Conservation (phyloP, 2,888 invertebrate species). For the Xanthorhoe designata region DNA sequence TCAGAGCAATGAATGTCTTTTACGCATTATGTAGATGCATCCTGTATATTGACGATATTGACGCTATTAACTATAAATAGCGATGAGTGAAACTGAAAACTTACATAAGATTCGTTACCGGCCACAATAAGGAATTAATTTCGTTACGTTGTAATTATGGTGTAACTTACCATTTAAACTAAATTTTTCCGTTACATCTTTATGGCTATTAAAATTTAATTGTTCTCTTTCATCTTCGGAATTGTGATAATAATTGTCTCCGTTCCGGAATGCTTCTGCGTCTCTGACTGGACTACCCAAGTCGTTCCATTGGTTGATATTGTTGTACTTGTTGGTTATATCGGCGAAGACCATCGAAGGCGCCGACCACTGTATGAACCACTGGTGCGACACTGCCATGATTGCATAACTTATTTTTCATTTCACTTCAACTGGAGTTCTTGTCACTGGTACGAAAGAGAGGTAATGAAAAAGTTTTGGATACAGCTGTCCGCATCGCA, state of each 20-base stretch:
- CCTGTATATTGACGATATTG: too few relatives aligned
- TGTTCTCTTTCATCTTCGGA: constrained; percentile 28
- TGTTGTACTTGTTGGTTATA: constrained; percentile 65
- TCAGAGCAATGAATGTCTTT: too few relatives aligned
- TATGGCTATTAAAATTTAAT: constrained; percentile 36
- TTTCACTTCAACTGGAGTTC: constrained; percentile 48
- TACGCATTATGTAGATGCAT: too few relatives aligned
- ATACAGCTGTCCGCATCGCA: constrained; percentile 53
- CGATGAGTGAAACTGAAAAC: constrained; percentile 2
- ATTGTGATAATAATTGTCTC: constrained; percentile 40
- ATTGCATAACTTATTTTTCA: constrained; percentile 45
- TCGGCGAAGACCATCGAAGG: constrained; percentile 70
- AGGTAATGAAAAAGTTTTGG: constrained; percentile 42
- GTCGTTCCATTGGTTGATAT: constrained; percentile 61
- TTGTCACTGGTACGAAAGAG: constrained; percentile 46
- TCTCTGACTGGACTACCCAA: constrained; percentile 46
- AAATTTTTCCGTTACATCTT: constrained; percentile 41
- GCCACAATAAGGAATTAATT: constrained; percentile 13
- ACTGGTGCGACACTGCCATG: constrained; percentile 81
- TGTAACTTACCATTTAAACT: constrained; percentile 51
- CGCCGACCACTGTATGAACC: constrained; percentile 80
- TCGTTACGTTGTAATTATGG: constrained; percentile 22
- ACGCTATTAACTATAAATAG: not conserved
- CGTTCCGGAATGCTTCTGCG: constrained; percentile 40
- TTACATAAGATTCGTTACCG: constrained; percentile 13